phyloP scores from a whole-genome alignment of 2,797 vertebrate genomes.

The Coendou prehensilis region DNA sequence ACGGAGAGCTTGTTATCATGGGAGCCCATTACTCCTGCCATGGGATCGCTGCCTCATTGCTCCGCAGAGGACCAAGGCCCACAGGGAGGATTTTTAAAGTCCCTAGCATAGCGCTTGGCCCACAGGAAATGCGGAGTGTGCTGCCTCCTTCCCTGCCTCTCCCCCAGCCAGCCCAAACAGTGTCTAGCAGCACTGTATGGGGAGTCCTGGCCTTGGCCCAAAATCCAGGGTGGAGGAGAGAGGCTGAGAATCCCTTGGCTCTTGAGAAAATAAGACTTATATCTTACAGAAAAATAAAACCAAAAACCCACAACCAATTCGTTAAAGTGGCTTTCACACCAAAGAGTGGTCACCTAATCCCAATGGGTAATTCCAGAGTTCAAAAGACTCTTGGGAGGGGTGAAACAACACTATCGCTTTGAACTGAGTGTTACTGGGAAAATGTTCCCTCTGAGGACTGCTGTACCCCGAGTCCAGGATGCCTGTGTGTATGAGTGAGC shows the following conservation, averaged over 20 bases:
- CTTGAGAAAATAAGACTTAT: conserved; percentile 66
- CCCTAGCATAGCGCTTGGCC: neutral
- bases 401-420: neutral
- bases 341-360: conserved; percentile 5
- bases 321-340: conserved; percentile 39
- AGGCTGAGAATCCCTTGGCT: conserved; percentile 5
- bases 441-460: neutral
- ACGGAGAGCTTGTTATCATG: neutral
- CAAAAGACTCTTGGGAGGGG: neutral
- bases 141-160: neutral
- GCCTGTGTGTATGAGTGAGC: neutral
- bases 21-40: neutral
- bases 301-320: neutral
- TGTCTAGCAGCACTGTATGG: neutral
- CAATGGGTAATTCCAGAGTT: neutral
- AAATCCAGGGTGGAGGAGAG: neutral
- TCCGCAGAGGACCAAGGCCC: neutral
- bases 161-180: neutral
- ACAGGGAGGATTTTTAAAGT: neutral
- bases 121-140: fast-evolving
- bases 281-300: neutral
- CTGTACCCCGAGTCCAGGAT: neutral
- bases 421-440: neutral
- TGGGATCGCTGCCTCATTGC: fast-evolving
- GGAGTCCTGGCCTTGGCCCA: neutral